Evolutionary conservation across 2,888 invertebrate species (phyloP), one percentile per base, ranked within the genome.

Genomic region (Pogonocherus hispidulus): DNA sequence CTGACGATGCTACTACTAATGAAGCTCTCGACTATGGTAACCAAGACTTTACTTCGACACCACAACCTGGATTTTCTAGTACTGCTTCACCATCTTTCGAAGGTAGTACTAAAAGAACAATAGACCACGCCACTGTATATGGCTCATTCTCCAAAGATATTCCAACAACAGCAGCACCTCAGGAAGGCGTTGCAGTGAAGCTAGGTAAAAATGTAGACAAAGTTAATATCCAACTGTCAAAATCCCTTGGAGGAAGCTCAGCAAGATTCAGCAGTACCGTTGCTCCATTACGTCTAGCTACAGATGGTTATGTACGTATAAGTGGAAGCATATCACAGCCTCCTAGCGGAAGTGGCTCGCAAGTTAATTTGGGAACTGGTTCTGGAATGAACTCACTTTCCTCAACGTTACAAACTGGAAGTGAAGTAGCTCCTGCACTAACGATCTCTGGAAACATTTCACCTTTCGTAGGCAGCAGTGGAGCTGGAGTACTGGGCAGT

Each of bases 51-150:
- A 11, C 35, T 9, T 37, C 37, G 8, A 37, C 37, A 16, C 22
- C 8, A 9, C 41, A 22, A 8, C 41, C 57, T 23, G 8, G 46
- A 27, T 4, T 47, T 49, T 27, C 47, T 19, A 22, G 27, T 35
- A 59, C 59, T 5, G 16, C 16, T 2, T 6, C 8, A 2, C 35
- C 59, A 9, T 14, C 14, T n/a, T 18, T 35, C 1, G 59, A 59
- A 6, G 8, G 20, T 22, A 73, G 56, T 41, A 88, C 81, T 85
- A 87, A 65, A 47, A 74, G 66, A 86, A 84, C 66, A 82, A 84
- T 72, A 79, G 82, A 74, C 70, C 78, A 76, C 85, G 88, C 79
- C 84, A 86, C 78, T 83, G 84, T 81, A 37, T 81, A 80, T 64
- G 81, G 81, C 3, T 87, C 47, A 84, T 88, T 76, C 86, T 47